Percentiles rank a stretch among this genome's conserved stretches.
phyloP scores from a whole-genome alignment of 2,888 invertebrate genomes.

The Belgica antarctica region DNA sequence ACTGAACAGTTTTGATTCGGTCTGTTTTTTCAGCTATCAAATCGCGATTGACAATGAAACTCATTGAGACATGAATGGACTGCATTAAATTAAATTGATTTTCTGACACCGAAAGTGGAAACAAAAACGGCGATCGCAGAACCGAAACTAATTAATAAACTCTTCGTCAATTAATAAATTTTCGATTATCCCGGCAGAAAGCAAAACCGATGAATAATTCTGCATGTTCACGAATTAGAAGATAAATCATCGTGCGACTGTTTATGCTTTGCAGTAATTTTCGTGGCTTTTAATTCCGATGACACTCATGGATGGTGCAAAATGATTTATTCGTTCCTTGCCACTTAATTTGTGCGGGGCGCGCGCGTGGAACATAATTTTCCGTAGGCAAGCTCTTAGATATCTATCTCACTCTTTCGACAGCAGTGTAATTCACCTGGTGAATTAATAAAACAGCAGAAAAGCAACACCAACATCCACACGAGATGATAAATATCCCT shows the following conservation, averaged over 20 bases:
- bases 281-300: not conserved
- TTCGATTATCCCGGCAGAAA: not conserved
- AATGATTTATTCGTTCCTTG: slow-evolving; percentile 21
- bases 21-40: not conserved
- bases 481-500: not conserved
- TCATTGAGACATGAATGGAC: not conserved
- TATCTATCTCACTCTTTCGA: no score
- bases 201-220: not conserved
- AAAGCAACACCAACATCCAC: no score
- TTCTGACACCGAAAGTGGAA: not conserved
- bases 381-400: no score
- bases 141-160: not conserved
- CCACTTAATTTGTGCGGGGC: not conserved
- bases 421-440: no score
- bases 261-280: not conserved
- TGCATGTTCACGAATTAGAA: not conserved
- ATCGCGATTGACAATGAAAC: not conserved
- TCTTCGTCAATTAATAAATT: not conserved
- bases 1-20: not conserved
- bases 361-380: not conserved
- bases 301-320: slow-evolving; percentile 10
- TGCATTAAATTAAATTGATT: not conserved
- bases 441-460: no score
- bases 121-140: not conserved
- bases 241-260: not conserved